Evolutionary conservation across 2,113 vertebrate genomes (phyloP).

Genomic region (Tauraco erythrolophus): DNA sequence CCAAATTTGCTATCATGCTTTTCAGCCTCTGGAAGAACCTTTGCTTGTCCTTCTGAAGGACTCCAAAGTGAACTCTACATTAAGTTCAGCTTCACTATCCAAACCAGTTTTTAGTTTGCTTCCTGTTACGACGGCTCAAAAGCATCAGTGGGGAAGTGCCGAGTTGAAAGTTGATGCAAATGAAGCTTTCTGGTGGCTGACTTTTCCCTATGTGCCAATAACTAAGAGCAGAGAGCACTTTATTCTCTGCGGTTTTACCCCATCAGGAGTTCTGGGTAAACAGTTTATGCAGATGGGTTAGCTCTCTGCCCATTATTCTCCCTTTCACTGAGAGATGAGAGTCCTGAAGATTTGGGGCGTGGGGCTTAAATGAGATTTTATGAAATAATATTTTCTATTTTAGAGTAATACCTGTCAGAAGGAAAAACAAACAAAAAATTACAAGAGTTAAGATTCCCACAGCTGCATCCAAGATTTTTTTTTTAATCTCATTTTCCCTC

Average conservation of each 20-base stretch:
- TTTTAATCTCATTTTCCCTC: neutral
- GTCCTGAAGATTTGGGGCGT: neutral
- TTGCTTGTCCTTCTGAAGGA: neutral
- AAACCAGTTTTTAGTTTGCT: neutral
- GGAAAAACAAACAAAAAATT: neutral
- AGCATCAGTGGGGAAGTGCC: neutral
- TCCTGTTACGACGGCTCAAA: neutral
- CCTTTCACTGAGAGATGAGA: neutral
- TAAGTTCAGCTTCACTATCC: neutral
- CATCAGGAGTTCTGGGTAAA: neutral
- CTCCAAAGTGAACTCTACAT: neutral
- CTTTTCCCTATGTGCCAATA: neutral
- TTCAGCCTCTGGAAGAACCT: neutral
- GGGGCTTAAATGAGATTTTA: neutral
- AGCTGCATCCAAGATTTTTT: neutral
- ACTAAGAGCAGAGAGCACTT: neutral
- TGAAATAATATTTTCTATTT: slow-evolving; percentile 38
- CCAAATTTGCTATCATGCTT: neutral
- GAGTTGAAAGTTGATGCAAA: neutral
- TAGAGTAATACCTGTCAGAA: slow-evolving; percentile 14
- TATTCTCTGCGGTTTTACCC: neutral
- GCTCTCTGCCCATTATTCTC: neutral
- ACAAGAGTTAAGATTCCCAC: neutral
- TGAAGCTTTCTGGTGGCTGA: neutral
- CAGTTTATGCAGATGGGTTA: slow-evolving; percentile 5